Evolutionary conservation across 2,888 invertebrate genomes (phyloP), one percentile per base, ranked within the genome.

Genomic region (Odontomyia ornata): DNA sequence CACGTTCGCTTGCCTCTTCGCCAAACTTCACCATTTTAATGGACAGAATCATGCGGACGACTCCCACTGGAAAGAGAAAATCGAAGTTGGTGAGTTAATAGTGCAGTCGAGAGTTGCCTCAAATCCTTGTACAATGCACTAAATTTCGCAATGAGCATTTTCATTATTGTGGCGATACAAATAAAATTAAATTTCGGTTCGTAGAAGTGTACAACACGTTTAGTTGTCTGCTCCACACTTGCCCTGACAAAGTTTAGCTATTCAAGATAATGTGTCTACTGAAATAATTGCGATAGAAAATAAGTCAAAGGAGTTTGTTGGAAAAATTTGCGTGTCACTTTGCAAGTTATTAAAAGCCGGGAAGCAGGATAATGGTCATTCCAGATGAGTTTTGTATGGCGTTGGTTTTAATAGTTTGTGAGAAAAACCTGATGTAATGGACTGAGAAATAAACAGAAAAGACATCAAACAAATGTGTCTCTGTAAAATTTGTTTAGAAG

Each of bases 111-210:
- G 47, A 21, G 1, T 21, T 69, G 69, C 13, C 69, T 13, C 13
- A 46, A 69, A 69, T 69, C 15, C 47, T 23, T 13, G n/a, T 15
- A 7, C n/a, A 23, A 23, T 7, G 13, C 65, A 65, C 30, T 69
- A 27, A n/a, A 69, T 69, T 27, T 43, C 36, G 15, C 69, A 30
- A 18, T 47, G 69, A 47, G 69, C 46, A 69, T 47, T 69, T 69
- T 69, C 69, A 69, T 69, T 69, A 69, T 46, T 46, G 69, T 47
- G 69, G 69, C 21, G 27, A 47, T 25, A 69, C 30, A 30, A 65
- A 47, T 69, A 25, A 47, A 46, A 28, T 69, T 47, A 47, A 30
- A 18, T 1, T 25, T 23, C n/a, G 9, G 36, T 36, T 36, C 9
- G 9, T 36, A 5, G 36, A 36, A 47, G 3, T 69, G 69, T 25